Base-by-base conservation (phyloP, 2,797 vertebrate species). In the Aldrovandia affinis region DNA sequence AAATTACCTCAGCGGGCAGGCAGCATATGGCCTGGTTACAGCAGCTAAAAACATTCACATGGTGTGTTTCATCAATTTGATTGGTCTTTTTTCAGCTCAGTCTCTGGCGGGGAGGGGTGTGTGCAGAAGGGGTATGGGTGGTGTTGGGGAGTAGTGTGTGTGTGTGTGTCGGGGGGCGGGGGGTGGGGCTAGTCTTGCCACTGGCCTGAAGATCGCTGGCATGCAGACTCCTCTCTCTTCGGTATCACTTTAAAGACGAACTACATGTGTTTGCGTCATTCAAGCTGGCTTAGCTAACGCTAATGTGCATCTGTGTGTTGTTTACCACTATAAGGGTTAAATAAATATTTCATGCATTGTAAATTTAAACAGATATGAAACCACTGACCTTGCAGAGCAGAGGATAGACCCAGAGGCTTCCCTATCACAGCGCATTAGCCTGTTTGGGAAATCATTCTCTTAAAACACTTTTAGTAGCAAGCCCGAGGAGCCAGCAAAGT, bases 21-120 rank as follows among this genome's bases (percentile, higher is more conserved):
- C 20, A 33, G 44, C 59, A 50, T n/a, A 79, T 63, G 52, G 55
- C 55, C n/a, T 36, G 39, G n/a, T 59, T 78, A 47, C 36, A 36
- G 39, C 15, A 59, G 82, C 75, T 44, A 65, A 50, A 63, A 14
- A 47, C 15, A 33, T 33, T 63, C 55, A 63, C 42, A 57, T 57
- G n/a, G 55, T 28, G 42, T 42, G 55, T 47, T 52, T 18, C 83
- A 79, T 83, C 77, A 79, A n/a, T 47, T 44, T 68, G 83, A 83
- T 78, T 47, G 25, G 39, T n/a, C 22, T 47, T 44, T 22, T n/a
- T 77, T 77, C 73, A 47, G 68, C 36, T 22, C 68, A 73, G 68
- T 39, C 73, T 47, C 42, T 70, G 68, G 80, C 25, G 36, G 59
- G 39, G 61, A 25, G 44, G 81, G 61, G 1, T 10, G 33, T 39